Evolutionary conservation across 2,888 invertebrate genomes (phyloP), one percentile per base, ranked within the genome.

Genomic region (Hoplodrina blanda): DNA sequence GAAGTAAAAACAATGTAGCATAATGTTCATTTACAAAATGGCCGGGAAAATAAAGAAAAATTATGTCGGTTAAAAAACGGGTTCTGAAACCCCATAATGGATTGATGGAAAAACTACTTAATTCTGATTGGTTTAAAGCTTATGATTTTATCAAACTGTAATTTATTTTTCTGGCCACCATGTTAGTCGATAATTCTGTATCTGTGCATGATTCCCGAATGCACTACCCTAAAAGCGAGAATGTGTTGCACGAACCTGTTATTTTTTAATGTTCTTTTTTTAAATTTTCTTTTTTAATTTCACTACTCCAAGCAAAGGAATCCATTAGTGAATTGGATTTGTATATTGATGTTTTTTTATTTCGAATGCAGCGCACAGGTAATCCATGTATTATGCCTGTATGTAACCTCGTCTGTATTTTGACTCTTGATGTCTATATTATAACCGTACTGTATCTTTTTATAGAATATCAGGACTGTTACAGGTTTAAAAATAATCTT

Each of bases 131-230:
- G 15, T 44, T 44, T 25, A 7, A n/a, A 25, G n/a, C n/a, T 33
- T 10, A 33, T 7, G n/a, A 11, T n/a, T 65, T 57, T 33, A 2
- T 11, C 33, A 67, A 56, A 66, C 53, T 17, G 15, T 37, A 53
- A 65, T 70, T 73, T 69, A 81, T 78, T 88, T 89, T 88, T 85
- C 88, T 90, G 87, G 81, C 83, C 85, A 81, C 50, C 75, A 83
- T 88, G 87, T 88, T 83, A 85, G 81, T 79, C 49, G 56, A 83
- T 85, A 82, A 76, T 80, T 83, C 73, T 93, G 92, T 94, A 90
- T 87, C 91, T 92, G 95, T 95, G 95, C 95, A 95, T 95, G 95
- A 87, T 76, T 92, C 95, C 95, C 88, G 94, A 95, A 95, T 95
- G 95, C 95, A 95, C 94, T 91, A 83, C 92, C 94, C 91, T 90